A percentile compares a stretch with the other conserved stretches of the same genome.
phyloP scores from a whole-genome alignment of 2,797 vertebrate species.

The Argentina silus region DNA sequence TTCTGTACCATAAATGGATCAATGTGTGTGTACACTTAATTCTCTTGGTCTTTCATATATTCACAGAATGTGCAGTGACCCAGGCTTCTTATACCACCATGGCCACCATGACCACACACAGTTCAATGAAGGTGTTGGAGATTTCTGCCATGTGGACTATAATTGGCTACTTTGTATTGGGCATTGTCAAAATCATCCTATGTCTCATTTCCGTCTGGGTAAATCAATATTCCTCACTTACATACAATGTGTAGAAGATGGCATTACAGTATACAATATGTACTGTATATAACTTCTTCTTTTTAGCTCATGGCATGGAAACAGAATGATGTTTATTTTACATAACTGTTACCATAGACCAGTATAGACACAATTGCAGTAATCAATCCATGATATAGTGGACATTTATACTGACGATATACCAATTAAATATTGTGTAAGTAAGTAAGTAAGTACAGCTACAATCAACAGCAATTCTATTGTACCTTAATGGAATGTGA shows the following conservation, averaged over 20 bases:
- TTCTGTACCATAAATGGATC: not conserved
- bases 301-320: too few species aligned
- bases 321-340: not conserved
- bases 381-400: too few species aligned
- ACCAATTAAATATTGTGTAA: too few species aligned
- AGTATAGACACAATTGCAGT: not conserved
- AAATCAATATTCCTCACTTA: constrained; percentile 42
- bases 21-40: not conserved
- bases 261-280: not conserved
- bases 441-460: too few species aligned
- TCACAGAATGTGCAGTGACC: constrained; percentile 49
- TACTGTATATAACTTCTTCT: not conserved
- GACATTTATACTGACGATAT: too few species aligned
- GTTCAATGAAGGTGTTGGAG: not conserved
- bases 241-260: not conserved
- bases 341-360: not conserved
- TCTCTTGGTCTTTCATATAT: not conserved
- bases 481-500: not conserved
- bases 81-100: not conserved
- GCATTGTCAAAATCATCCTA: constrained; percentile 52
- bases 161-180: constrained; percentile 32
- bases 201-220: constrained; percentile 59
- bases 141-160: constrained; percentile 49
- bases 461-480: too few species aligned
- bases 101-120: accelerated